Base-by-base conservation (phyloP, 2,113 vertebrate genomes). In the Platichthys stellatus region DNA sequence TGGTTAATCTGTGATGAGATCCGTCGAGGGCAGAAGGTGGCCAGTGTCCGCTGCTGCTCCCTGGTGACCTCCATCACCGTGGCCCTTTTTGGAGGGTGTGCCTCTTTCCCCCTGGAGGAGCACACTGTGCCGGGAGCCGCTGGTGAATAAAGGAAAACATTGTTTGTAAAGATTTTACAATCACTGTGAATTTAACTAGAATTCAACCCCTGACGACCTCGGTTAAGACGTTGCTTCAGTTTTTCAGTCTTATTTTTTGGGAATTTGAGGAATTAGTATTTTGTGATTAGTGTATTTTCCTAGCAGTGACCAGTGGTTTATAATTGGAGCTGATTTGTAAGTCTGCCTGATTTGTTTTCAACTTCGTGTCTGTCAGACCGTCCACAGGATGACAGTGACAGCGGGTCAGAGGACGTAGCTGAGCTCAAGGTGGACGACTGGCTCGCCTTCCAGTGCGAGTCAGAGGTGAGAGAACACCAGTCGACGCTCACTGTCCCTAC, bases 1-100 rank as follows among this genome's bases (percentile, higher is more conserved):
- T 99, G 98, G 98, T 76, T 99, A 64, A 95, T 98, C 83, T 99
- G 97, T 69, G 96, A 98, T 13, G 97, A 99, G 93, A 98, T 99
- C 96, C 96, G 92, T 0, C 95, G 96, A 83, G 94, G 95, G 13
- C 95, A 97, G 73, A 92, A 95, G 80, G 95, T 96, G 90, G 96
- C 96, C 57, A 98, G 94, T 72, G 93, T 98, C 54, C 94, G 96
- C 56, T 98, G 97, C 71, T 99, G 97, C 75, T 95, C 98, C 20
- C 82, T 91, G 75, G 95, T 98, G 57, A 96, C 97, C 0, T 90
- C 97, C 5, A 57, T 97, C 71, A 96, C 96, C 5, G 91, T 98
- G 20, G 90, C 93, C 26, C 81, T 99, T 5, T 99, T 99, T 79
- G 96, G 94, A 69, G 97, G 97, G 15, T 94, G 96, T 70, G 93